Evolutionary conservation across 2,113 vertebrate genomes (phyloP).

Genomic region (Formicarius rufipectus): DNA sequence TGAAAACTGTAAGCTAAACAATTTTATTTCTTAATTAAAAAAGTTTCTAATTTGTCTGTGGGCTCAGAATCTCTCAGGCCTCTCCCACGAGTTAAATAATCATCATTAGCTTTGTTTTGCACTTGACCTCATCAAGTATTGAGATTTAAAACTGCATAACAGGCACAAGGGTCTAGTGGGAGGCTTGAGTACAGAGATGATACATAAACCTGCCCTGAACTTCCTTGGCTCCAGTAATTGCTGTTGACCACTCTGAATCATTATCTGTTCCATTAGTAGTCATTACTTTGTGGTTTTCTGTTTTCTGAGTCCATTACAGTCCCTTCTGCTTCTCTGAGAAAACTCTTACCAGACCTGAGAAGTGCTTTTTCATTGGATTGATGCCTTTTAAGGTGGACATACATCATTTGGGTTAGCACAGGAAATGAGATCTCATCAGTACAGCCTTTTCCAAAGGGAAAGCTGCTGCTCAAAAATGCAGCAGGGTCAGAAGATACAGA

Average conservation of each 20-base stretch:
- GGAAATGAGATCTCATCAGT: not conserved
- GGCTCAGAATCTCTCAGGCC: not conserved
- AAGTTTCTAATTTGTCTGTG: not conserved
- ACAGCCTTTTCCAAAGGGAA: not conserved
- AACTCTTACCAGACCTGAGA: not conserved
- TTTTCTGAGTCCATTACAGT: not conserved
- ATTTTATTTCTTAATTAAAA: not conserved
- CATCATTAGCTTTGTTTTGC: not conserved
- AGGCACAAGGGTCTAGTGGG: not conserved
- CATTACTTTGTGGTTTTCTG: not conserved
- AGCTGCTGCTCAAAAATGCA: not conserved
- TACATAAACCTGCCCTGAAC: not conserved
- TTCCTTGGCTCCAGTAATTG: not conserved
- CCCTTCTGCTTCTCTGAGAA: not conserved
- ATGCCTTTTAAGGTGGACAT: not conserved
- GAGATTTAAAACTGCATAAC: not conserved
- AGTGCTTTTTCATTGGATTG: not conserved
- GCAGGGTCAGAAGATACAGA: not conserved
- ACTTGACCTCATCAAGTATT: not conserved
- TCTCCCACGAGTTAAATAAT: not conserved
- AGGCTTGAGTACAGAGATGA: not conserved
- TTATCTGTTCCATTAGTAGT: not conserved
- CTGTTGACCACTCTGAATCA: not conserved
- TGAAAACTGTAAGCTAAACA: not conserved
- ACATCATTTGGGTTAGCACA: not conserved